Evolutionary conservation across 1,140 invertebrate species (phyloP).

Genomic region (Ceratina japonica): DNA sequence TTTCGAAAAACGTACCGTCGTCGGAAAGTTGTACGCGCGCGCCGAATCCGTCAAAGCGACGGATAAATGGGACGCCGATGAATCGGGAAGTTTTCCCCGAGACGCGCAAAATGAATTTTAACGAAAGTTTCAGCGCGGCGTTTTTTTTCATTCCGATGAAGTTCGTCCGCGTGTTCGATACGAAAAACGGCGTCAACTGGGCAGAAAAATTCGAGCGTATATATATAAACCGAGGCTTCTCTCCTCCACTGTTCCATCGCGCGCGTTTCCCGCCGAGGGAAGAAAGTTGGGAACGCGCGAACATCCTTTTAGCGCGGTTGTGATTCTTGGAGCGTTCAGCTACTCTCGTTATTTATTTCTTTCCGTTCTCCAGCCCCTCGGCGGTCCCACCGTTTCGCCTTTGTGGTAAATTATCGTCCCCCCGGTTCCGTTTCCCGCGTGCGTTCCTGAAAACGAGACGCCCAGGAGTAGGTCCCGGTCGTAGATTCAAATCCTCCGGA

Average conservation of each 20-base stretch:
- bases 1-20: no score
- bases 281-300: slow-evolving; percentile 26
- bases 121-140: no score
- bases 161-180: background rate
- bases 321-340: slow-evolving; percentile 40
- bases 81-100: no score
- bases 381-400: slow-evolving; percentile 30
- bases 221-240: background rate
- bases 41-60: no score
- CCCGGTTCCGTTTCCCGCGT: slow-evolving; percentile 25
- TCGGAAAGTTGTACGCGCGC: no score
- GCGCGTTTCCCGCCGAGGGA: background rate
- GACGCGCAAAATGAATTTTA: no score
- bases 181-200: background rate
- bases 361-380: slow-evolving; percentile 33
- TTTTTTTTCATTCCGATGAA: no score
- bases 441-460: background rate
- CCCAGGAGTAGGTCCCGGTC: background rate
- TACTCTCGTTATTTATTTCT: slow-evolving; percentile 48
- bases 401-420: slow-evolving; percentile 47
- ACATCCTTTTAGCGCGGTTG: slow-evolving; percentile 38
- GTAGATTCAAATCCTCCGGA: slow-evolving; percentile 16
- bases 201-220: slow-evolving; percentile 1
- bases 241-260: no score
- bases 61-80: no score